phyloP scores from a whole-genome alignment of 1,140 invertebrate genomes.

The Drosophila kurseongensis region DNA sequence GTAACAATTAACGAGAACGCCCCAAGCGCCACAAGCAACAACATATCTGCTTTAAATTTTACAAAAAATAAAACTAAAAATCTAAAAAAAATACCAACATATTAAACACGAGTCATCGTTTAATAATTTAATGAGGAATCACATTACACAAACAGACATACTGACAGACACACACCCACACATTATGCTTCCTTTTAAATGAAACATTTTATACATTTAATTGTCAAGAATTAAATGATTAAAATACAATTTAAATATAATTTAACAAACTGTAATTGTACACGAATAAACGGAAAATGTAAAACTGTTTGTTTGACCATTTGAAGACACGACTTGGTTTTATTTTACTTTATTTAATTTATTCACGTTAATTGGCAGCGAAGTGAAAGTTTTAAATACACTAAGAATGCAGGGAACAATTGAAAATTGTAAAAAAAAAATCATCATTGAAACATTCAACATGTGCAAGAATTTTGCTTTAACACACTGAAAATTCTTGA shows the following conservation, averaged over 20 bases:
- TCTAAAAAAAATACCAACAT: constrained; percentile 24
- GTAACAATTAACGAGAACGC: constrained; percentile 36
- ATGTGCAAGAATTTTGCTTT: constrained; percentile 15
- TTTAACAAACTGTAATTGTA: constrained; percentile 65
- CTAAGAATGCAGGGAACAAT: constrained; percentile 81
- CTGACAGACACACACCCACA: constrained; percentile 51
- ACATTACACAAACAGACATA: constrained; percentile 28
- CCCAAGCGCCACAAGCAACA: constrained; percentile 80
- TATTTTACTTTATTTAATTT: constrained; percentile 44
- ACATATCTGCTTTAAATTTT: constrained; percentile 82
- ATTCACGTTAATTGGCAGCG: constrained; percentile 37
- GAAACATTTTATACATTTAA: constrained; percentile 79
- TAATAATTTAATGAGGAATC: constrained; percentile 45
- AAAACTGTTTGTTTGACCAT: constrained; percentile 56
- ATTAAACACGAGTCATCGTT: constrained; percentile 66
- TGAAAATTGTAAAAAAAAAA: constrained; percentile 74
- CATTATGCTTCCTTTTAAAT: constrained; percentile 83
- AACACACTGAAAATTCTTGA: constrained; percentile 14
- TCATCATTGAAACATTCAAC: constrained; percentile 36
- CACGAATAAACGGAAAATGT: constrained; percentile 74
- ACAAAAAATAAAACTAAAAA: constrained; percentile 47
- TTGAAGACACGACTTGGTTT: constrained; percentile 40
- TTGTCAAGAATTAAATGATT: constrained; percentile 60
- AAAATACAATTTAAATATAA: constrained; percentile 66
- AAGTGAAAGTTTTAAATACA: constrained; percentile 62